These are phyloP conservation scores for Heliconius hermathena DNA, from an alignment of 1,140 invertebrate species.

Conservation along the genomic window DNA sequence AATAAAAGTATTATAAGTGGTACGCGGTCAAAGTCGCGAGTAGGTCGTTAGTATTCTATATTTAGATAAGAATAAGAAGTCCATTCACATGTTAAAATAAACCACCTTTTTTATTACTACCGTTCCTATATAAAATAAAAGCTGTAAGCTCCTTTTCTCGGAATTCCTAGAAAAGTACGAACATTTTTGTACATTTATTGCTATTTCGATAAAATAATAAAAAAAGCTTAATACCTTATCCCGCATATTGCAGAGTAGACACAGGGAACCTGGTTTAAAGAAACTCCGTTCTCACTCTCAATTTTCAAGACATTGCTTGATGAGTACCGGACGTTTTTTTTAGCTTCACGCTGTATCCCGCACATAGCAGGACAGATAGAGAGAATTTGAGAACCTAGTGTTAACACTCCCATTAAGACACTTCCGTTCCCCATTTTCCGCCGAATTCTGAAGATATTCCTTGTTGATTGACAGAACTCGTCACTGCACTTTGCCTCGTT, in stretches of 20 bases:
- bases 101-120: neutral
- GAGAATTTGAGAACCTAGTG: neutral
- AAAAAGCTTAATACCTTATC: no score
- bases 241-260: no score
- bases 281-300: neutral
- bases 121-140: neutral
- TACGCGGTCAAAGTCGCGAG: no score
- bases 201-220: neutral
- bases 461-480: neutral
- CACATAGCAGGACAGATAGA: neutral
- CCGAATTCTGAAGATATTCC: neutral
- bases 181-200: neutral
- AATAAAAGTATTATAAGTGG: no score
- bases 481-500: no score
- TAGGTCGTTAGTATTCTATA: neutral
- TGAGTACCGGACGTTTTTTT: no score
- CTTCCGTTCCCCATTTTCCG: neutral
- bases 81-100: neutral
- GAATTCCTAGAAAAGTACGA: neutral
- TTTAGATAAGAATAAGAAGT: neutral
- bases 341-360: neutral
- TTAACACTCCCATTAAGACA: neutral
- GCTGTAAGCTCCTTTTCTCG: neutral
- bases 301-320: no score
- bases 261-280: neutral